Base-by-base conservation (phyloP, 2,888 invertebrate species). In the Dryobotodes eremita region DNA sequence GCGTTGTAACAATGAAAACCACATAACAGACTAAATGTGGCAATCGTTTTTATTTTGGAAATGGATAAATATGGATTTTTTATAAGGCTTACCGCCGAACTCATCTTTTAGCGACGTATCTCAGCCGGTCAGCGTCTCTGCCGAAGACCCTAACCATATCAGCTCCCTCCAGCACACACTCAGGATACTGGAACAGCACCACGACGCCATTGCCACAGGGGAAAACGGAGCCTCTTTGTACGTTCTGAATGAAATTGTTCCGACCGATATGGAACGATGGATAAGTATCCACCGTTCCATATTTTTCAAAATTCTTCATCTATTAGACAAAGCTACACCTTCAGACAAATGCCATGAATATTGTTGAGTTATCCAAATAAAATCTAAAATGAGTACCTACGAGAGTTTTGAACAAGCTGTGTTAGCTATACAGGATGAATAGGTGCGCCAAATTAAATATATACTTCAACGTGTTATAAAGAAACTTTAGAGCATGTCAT, bases 231-330 rank as follows among this genome's bases (percentile, higher is more conserved):
- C 98, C 97, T 0, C 98, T 98, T 93, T 98, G 98, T 4, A 98
- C 98, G 95, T 98, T 98, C 93, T 98, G 97, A 31, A 98, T 98
- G 92, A n/a, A 98, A 98, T 92, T 98, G 98, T 86, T 98, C 98
- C 73, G 98, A 98, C 98, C 98, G 26, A 26, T 59, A n/a, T n/a
- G n/a, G n/a, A n/a, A n/a, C n/a, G n/a, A n/a, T n/a, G n/a, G n/a
- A n/a, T n/a, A n/a, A n/a, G n/a, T n/a, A n/a, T n/a, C n/a, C n/a
- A n/a, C n/a, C n/a, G n/a, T n/a, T n/a, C n/a, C n/a, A n/a, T 26
- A 8, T 17, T 15, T 31, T 31, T 31, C 2, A 31, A 31, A 31
- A 31, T 61, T 17, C 31, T 61, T 31, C 26, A 31, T 17, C 31
- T 26, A 8, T 3, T 61, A 7, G 8, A 61, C 8, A 26, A 31